These are phyloP conservation scores for Caenorhabditis drosophilae DNA, from an alignment of 2,888 invertebrate species.

Conservation along the genomic window DNA sequence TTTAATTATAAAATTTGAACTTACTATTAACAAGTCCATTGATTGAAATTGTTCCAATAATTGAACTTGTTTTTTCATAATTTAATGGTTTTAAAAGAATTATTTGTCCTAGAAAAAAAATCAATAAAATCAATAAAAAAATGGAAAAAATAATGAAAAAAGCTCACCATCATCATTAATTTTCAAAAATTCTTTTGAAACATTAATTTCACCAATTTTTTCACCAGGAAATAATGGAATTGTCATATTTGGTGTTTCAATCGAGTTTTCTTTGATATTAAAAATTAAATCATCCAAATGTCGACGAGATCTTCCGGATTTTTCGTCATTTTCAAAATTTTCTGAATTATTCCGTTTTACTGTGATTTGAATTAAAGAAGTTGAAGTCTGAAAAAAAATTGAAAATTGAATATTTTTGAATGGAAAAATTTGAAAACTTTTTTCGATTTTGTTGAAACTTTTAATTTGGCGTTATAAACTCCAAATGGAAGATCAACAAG, in stretches of 20 bases:
- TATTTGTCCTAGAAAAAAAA: constrained; percentile 26
- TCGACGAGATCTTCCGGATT: constrained; percentile 8
- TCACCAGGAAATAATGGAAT: constrained; percentile 27
- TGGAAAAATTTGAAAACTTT: not conserved
- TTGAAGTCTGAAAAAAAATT: constrained; percentile 15
- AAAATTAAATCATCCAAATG: constrained; percentile 31
- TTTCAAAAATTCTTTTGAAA: constrained; percentile 20
- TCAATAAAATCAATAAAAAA: not conserved
- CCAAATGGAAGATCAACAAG: constrained; percentile 17
- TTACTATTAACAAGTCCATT: constrained; percentile 40
- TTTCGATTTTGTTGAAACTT: not conserved
- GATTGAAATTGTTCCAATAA: constrained; percentile 41
- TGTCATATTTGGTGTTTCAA: constrained; percentile 3
- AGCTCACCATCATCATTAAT: constrained; percentile 12
- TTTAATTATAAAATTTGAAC: no score
- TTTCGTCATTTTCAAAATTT: not conserved
- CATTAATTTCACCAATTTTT: constrained; percentile 24
- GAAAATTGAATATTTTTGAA: not conserved
- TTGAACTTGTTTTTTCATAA: constrained; percentile 43
- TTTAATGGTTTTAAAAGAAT: constrained; percentile 41
- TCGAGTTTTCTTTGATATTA: constrained; percentile 22
- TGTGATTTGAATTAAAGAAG: constrained; percentile 18
- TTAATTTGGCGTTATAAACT: constrained; percentile 15
- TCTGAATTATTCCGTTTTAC: constrained; percentile 7
- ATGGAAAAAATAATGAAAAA: not conserved